Evolutionary conservation across 2,113 vertebrate species (phyloP), one percentile per base, ranked within the genome.

Genomic region (Microtus ochrogaster): DNA sequence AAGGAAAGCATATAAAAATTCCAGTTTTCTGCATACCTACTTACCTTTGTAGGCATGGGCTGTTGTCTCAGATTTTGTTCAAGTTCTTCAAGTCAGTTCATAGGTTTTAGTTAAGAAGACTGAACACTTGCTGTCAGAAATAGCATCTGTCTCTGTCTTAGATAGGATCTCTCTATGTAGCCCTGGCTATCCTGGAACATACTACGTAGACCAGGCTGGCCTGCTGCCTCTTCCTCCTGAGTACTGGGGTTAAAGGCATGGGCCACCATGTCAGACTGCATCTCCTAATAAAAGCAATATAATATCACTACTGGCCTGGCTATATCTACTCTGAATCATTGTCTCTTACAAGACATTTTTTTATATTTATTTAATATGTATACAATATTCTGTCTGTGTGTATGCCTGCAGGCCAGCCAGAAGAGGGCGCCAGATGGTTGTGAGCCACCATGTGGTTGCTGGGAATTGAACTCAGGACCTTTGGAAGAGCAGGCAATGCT

Each of bases 261-360:
- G 12, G 55, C 55, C 22, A 28, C 3, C 22, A 41, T 63, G n/a
- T 81, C 52, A 58, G 78, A 17, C 2, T 39, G 52, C 5, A 58
- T 52, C 21, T 88, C 58, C 84, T 87, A 93, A 93, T 30, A 84
- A 91, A 93, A 93, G 73, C 7, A 85, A 22, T 88, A 39, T 26
- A 7, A 13, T 76, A 66, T 68, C 94, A 55, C 9, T 84, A 84
- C 72, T 26, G 39, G 36, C 17, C 14, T 84, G 73, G 33, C 63
- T 78, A 93, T 22, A 12, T 63, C 70, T 84, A 65, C 49, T 83
- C 36, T 66, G 41, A 89, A 81, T 47, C 94, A 6, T 44, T 66
- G 6, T 77, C 41, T 73, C 90, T 91, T 65, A 83, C 2, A 89
- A 16, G 52, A 63, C 55, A 3, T 14, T 17, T 55, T 55, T 44